These are phyloP conservation scores for Metaphire vulgaris DNA, from an alignment of 1,140 invertebrate species.

Conservation along the genomic window DNA sequence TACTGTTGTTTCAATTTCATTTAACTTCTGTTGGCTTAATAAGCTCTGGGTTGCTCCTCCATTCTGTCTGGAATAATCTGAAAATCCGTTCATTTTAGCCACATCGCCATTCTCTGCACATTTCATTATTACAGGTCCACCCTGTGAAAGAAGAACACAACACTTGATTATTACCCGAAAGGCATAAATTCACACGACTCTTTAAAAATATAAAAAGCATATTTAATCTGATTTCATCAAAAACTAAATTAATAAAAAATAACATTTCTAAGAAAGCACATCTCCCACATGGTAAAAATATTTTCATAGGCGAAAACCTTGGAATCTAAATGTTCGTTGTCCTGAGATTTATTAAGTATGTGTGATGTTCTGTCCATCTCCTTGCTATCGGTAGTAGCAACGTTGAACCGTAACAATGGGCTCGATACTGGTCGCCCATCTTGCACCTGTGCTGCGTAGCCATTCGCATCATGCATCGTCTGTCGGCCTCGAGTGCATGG, in stretches of 20 bases:
- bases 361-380: no score
- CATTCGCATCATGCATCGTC: not conserved
- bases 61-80: not conserved
- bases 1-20: no score
- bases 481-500: not conserved
- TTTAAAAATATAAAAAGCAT: no score
- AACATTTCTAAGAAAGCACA: no score
- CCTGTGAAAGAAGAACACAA: no score
- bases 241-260: no score
- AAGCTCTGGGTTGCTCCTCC: not conserved
- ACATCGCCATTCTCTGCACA: not conserved
- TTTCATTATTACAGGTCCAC: not conserved
- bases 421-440: not conserved
- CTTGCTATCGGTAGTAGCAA: not conserved
- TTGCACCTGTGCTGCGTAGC: not conserved
- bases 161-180: no score
- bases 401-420: not conserved
- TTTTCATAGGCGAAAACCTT: no score
- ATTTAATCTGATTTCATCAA: no score
- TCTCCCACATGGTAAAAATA: no score
- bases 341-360: not conserved
- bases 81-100: not conserved
- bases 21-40: not conserved
- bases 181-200: no score
- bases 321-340: not conserved